Evolutionary conservation across 92 coral and sea anemone species (phyloP), one percentile per base, ranked within the genome.

Genomic region (Zoanthus gigantus): DNA sequence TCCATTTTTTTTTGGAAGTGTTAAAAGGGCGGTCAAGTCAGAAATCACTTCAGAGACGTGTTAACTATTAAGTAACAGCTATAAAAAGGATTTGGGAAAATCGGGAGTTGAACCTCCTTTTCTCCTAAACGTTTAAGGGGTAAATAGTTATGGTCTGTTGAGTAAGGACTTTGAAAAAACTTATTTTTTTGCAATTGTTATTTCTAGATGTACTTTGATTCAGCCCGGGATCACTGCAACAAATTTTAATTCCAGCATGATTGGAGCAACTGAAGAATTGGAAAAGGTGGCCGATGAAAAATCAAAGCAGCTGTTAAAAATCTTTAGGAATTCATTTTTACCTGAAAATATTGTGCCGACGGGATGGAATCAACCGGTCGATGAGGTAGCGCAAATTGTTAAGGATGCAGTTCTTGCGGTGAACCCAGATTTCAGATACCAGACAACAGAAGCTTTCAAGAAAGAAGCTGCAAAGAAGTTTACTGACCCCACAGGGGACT

Each of bases 381-480:
- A 2, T 31, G 82, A 77, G 32, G 82, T 77, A 46, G 52, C 69
- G 31, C 47, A 77, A 17, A 56, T 77, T 29, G 32, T 77, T 54
- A 3, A 14, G 48, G 37, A 31, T 32, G 82, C 82, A n/a, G 32
- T 77, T 77, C 15, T 56, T n/a, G 82, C 82, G 14, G 82, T 56
- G 48, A 77, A 77, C 28, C 82, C 82, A 11, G 44, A 56, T 10
- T 77, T 77, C 71, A 53, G 82, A 31, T 77, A 77, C 17, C 82
- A 77, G 29, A 53, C 81, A 17, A 72, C 77, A 9, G 77, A 72
- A 14, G 7, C 6, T 6, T 34, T 37, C 42, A 37, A 37, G 42
- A 37, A 37, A 37, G 42, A 37, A 37, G 42, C 42, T 2, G 42
- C 42, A 13, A 28, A 30, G 45, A 77, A 54, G 66, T 52, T 52